These are phyloP conservation scores for Dolichopus griseipennis DNA, from an alignment of 2,888 invertebrate genomes.

Conservation along the genomic window DNA sequence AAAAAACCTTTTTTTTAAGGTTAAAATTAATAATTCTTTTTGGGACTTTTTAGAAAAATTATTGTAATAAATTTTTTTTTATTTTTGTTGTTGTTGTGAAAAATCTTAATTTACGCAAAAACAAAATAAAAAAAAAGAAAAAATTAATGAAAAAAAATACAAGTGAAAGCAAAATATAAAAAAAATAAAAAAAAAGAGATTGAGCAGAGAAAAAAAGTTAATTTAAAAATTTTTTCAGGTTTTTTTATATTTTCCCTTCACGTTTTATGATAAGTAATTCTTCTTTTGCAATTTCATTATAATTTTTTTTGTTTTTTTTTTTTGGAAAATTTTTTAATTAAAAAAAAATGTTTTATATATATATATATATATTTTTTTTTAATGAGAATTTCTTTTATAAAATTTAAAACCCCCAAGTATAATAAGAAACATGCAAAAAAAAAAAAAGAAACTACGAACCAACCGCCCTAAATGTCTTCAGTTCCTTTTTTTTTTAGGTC, in stretches of 20 bases:
- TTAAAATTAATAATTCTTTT: conserved; percentile 3
- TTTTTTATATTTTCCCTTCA: background rate
- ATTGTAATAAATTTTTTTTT: background rate
- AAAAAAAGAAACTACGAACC: no score
- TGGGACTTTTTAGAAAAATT: background rate
- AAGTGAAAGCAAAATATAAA: background rate
- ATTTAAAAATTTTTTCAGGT: background rate
- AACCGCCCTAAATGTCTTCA: no score
- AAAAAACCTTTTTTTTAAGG: background rate
- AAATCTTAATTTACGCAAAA: conserved; percentile 6
- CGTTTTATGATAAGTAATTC: background rate
- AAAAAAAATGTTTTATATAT: no score
- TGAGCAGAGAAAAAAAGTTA: background rate
- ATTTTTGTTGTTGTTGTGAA: background rate
- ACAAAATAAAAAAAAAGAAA: background rate
- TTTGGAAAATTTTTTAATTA: no score
- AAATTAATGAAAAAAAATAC: background rate
- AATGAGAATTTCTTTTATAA: no score
- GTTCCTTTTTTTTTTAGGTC: no score
- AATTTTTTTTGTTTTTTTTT: no score
- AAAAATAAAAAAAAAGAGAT: background rate
- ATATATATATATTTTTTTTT: no score
- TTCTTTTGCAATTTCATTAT: background rate
- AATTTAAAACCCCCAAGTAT: no score
- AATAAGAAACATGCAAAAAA: background rate